phyloP scores from a whole-genome alignment of 1,140 invertebrate genomes.

The Phthorimaea operculella region DNA sequence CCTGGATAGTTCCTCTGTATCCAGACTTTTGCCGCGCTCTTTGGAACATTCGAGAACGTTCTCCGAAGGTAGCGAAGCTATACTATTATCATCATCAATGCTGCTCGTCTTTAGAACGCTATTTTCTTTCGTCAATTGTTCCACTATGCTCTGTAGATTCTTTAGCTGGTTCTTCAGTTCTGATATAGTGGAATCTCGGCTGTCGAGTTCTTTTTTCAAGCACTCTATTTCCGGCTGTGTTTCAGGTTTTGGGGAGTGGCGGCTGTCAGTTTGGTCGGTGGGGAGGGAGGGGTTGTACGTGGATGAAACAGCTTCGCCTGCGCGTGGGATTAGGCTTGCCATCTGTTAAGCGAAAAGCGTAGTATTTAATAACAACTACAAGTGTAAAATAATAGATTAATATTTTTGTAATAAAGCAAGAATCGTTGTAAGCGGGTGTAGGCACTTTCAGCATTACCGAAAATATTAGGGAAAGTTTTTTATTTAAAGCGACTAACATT shows the following conservation, averaged over 20 bases:
- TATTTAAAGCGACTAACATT: too few species aligned
- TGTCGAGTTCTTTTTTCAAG: slow-evolving; percentile 54
- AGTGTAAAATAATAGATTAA: too few species aligned
- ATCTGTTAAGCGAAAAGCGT: neutral
- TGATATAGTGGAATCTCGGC: slow-evolving; percentile 64
- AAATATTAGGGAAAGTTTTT: too few species aligned
- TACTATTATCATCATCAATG: slow-evolving; percentile 49
- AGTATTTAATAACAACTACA: too few species aligned
- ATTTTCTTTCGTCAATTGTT: slow-evolving; percentile 78
- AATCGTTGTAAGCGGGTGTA: too few species aligned
- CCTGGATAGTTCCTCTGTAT: slow-evolving; percentile 37
- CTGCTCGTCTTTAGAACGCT: slow-evolving; percentile 70
- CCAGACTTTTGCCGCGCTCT: slow-evolving; percentile 46
- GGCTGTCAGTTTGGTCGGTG: slow-evolving; percentile 37
- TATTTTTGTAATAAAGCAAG: too few species aligned
- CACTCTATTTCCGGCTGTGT: slow-evolving; percentile 44
- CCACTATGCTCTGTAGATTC: slow-evolving; percentile 70
- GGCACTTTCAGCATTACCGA: too few species aligned
- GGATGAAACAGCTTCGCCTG: slow-evolving; percentile 51
- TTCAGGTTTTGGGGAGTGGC: slow-evolving; percentile 26
- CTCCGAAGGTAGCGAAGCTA: slow-evolving; percentile 43
- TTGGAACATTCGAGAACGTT: slow-evolving; percentile 37
- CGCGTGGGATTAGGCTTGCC: slow-evolving; percentile 28
- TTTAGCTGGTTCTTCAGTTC: slow-evolving; percentile 72
- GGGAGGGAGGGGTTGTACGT: slow-evolving; percentile 53